Evolutionary conservation across 2,797 vertebrate species (phyloP).

Genomic region (Taenioides sp.): DNA sequence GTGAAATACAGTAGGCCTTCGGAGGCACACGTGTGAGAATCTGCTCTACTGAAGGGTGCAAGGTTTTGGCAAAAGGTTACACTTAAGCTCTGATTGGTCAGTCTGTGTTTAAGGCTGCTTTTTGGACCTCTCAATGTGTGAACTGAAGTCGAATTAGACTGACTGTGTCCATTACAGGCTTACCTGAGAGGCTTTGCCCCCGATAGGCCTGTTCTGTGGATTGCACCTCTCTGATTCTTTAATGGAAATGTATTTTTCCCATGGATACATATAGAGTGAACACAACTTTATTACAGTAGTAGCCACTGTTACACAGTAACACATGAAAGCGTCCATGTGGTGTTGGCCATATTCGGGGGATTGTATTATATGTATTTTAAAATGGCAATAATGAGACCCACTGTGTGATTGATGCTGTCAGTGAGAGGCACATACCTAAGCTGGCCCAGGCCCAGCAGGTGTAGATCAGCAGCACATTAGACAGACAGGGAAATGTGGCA

Average conservation of each 20-base stretch:
- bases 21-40: slow-evolving; percentile 35
- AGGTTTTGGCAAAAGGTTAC: slow-evolving; percentile 59
- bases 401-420: slow-evolving; percentile 81
- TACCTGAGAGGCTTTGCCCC: slow-evolving; percentile 63
- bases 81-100: slow-evolving; percentile 75
- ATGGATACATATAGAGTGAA: background rate
- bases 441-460: slow-evolving; percentile 74
- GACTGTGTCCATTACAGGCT: slow-evolving; percentile 75
- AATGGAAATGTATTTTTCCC: background rate
- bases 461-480: slow-evolving; percentile 78
- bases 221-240: slow-evolving; percentile 22
- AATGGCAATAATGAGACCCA: slow-evolving; percentile 75
- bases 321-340: slow-evolving; percentile 37
- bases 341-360: slow-evolving; percentile 48
- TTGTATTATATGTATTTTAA: slow-evolving; percentile 77
- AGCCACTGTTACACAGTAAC: slow-evolving; percentile 36
- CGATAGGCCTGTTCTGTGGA: slow-evolving; percentile 36
- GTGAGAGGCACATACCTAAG: slow-evolving; percentile 70
- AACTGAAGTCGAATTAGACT: slow-evolving; percentile 76
- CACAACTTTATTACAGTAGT: slow-evolving; percentile 7
- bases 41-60: slow-evolving; percentile 23
- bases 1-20: slow-evolving; percentile 63
- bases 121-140: slow-evolving; percentile 74
- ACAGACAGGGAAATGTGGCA: slow-evolving; percentile 70
- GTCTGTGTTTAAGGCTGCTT: slow-evolving; percentile 75